Evolutionary conservation across 2,113 vertebrate species (phyloP).

Genomic region (Pantherophis guttatus): DNA sequence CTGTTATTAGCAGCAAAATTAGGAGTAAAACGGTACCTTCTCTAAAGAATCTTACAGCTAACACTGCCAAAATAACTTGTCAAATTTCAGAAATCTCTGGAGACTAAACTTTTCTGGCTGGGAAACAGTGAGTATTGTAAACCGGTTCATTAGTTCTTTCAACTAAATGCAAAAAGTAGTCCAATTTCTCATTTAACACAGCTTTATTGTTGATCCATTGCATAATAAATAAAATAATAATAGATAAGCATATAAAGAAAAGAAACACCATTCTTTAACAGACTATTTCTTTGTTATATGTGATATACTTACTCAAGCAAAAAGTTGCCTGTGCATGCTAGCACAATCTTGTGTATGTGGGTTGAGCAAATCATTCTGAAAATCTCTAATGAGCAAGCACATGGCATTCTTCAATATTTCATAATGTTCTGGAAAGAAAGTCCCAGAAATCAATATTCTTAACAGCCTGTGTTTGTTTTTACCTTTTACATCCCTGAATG

Average conservation of each 20-base stretch:
- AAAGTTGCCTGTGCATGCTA: background rate
- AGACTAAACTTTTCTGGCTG: background rate
- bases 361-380: background rate
- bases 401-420: conserved; percentile 1
- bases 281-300: background rate
- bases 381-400: background rate
- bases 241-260: background rate
- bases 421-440: background rate
- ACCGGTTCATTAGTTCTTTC: background rate
- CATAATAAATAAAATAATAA: background rate
- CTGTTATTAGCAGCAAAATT: background rate
- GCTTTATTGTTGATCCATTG: background rate
- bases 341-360: background rate
- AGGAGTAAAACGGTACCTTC: background rate
- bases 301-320: background rate
- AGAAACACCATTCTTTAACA: background rate
- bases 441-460: background rate
- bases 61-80: background rate
- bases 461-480: background rate
- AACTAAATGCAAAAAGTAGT: background rate
- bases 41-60: background rate
- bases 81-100: background rate
- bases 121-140: background rate
- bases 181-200: background rate
- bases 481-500: background rate